A percentile compares a stretch with the other conserved stretches of the same genome.
Conservation (phyloP, 2,888 invertebrate species). For the Oithona nana region DNA sequence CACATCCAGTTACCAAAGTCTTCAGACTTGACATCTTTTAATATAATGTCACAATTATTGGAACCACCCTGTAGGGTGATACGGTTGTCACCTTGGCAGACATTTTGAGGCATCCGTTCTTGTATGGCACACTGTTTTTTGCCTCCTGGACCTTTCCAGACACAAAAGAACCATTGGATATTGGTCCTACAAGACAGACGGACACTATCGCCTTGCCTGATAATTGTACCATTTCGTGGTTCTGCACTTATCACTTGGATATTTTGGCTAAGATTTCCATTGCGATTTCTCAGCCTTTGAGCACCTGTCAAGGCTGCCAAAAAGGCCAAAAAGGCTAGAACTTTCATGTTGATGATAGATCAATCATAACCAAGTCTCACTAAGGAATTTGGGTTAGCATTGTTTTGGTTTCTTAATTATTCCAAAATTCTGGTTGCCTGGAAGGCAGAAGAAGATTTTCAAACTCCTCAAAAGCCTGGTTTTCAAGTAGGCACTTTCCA, state of each 20-base stretch:
- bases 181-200: constrained; percentile 11
- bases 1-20: constrained; percentile 17
- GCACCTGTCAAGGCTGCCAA: not conserved
- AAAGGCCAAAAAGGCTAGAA: not conserved
- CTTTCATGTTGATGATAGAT: no score
- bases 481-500: no score
- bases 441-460: no score
- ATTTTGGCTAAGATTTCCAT: not conserved
- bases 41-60: not conserved
- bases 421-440: no score
- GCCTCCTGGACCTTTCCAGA: constrained; percentile 11
- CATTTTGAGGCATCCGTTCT: not conserved
- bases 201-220: constrained; percentile 1
- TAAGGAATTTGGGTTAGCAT: no score
- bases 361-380: no score
- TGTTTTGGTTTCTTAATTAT: no score
- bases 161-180: constrained; percentile 15
- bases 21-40: constrained; percentile 1
- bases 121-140: constrained; percentile 17
- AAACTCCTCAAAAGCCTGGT: no score
- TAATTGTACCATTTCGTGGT: constrained; percentile 1
- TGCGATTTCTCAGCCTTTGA: not conserved
- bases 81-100: not conserved
- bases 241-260: not conserved
- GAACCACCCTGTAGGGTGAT: constrained; percentile 3